Conservation (phyloP, 2,888 invertebrate species). For the Sarcophaga variegata region DNA sequence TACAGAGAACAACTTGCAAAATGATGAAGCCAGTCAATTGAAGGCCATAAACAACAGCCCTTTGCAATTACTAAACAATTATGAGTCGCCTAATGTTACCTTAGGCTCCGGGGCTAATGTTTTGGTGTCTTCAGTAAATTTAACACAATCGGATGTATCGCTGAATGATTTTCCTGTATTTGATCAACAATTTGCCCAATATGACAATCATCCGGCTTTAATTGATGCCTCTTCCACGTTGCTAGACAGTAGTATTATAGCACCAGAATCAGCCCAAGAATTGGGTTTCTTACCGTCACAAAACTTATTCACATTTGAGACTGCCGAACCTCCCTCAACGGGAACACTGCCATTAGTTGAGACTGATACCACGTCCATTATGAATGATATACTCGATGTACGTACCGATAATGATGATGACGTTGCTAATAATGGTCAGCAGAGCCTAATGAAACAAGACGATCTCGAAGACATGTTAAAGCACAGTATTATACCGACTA, state of each 20-base stretch:
- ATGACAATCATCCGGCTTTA: constrained; percentile 58
- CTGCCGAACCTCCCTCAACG: constrained; percentile 58
- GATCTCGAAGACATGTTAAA: constrained; percentile 71
- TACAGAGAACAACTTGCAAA: background rate
- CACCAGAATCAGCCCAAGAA: constrained; percentile 49
- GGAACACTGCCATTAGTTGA: constrained; percentile 63
- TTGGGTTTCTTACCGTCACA: constrained; percentile 54
- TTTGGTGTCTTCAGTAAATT: constrained; percentile 35
- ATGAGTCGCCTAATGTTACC: constrained; percentile 9
- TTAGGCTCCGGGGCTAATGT: constrained; percentile 8
- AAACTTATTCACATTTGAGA: constrained; percentile 66
- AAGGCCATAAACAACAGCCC: background rate
- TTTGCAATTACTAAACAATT: constrained; percentile 44
- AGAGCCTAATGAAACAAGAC: constrained; percentile 35
- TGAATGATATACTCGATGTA: constrained; percentile 42
- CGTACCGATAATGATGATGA: background rate
- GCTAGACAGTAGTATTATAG: constrained; percentile 58
- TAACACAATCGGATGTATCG: constrained; percentile 41
- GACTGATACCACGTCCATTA: constrained; percentile 58
- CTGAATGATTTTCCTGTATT: constrained; percentile 60
- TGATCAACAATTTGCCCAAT: constrained; percentile 62
- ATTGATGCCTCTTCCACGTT: constrained; percentile 60
- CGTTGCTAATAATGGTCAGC: background rate
- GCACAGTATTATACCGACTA: constrained; percentile 70
- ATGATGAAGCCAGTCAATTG: background rate